Evolutionary conservation across 2,113 vertebrate species (phyloP), one percentile per base, ranked within the genome.

Genomic region (Carettochelys insculpta): DNA sequence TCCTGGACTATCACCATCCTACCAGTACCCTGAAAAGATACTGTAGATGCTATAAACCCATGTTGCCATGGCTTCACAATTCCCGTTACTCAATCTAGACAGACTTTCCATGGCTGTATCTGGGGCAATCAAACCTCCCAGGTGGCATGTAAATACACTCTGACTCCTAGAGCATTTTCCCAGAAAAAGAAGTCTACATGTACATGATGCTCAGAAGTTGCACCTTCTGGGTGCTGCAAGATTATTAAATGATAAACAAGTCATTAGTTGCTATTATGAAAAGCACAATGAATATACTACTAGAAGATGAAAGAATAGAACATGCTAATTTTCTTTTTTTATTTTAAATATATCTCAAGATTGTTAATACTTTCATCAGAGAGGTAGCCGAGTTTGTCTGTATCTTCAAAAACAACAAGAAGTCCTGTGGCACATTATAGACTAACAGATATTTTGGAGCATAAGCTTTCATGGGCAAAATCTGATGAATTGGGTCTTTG

Each of bases 301-400:
- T 68, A 78, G 5, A 0, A 80, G 16, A 10, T 78, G 52, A 83
- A 89, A 80, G 75, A 45, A 38, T 88, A 75, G 58, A 47, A 61
- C 20, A 76, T 77, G 45, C 22, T 27, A 53, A 52, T n/a, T 90
- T 29, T 80, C 65, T 85, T 48, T 79, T 47, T 83, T 85, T 77
- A 41, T 29, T 86, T 85, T 77, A 41, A 25, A 56, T 87, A 90
- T 52, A 82, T 11, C 22, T 84, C 43, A 54, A 43, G 34, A 27
- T 51, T 90, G 47, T 78, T 91, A 89, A 78, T 76, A 6, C 16
- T 93, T 96, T 90, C 47, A 54, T n/a, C n/a, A n/a, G n/a, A n/a
- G n/a, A n/a, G n/a, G n/a, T n/a, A n/a, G n/a, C n/a, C n/a, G n/a
- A n/a, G n/a, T n/a, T n/a, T n/a, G n/a, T n/a, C n/a, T n/a, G n/a